Percentiles rank a stretch among this genome's conserved stretches.
phyloP scores from a whole-genome alignment of 53 echinoderm and acorn worm species.

The Holothuria leucospilota region DNA sequence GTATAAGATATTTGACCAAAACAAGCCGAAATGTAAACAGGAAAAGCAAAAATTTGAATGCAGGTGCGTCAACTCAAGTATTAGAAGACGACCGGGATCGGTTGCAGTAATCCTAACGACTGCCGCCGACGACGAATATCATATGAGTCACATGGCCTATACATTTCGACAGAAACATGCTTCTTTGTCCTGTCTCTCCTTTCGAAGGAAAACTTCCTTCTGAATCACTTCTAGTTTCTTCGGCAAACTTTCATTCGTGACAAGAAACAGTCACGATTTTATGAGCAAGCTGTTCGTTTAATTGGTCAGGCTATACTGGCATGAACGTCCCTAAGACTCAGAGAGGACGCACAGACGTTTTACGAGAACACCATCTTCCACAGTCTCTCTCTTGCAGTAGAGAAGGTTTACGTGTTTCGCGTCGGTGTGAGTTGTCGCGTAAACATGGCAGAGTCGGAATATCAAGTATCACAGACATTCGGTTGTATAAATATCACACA shows the following conservation, averaged over 20 bases:
- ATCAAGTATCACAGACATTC: slow-evolving; percentile 21
- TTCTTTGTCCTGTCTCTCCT: slow-evolving; percentile 4
- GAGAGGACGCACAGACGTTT: not conserved
- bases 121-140: slow-evolving; percentile 11
- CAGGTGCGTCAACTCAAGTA: slow-evolving; percentile 24
- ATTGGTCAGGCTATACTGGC: not conserved
- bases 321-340: not conserved
- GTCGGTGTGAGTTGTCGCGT: too few relatives aligned
- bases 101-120: slow-evolving; percentile 11
- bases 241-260: slow-evolving; percentile 28
- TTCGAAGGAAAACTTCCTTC: not conserved
- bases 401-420: too few relatives aligned
- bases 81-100: not conserved
- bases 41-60: not conserved
- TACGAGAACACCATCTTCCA: too few relatives aligned
- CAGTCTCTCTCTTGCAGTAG: too few relatives aligned
- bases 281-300: slow-evolving; percentile 4
- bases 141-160: slow-evolving; percentile 1
- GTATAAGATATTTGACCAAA: too few relatives aligned
- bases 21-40: too few relatives aligned
- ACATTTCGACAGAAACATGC: not conserved
- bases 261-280: slow-evolving; percentile 40
- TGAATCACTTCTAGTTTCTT: not conserved
- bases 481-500: slow-evolving; percentile 32
- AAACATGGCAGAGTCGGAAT: not conserved